These are phyloP conservation scores for Macquaria ambigua DNA, from an alignment of 2,113 vertebrate species.

Conservation along the genomic window DNA sequence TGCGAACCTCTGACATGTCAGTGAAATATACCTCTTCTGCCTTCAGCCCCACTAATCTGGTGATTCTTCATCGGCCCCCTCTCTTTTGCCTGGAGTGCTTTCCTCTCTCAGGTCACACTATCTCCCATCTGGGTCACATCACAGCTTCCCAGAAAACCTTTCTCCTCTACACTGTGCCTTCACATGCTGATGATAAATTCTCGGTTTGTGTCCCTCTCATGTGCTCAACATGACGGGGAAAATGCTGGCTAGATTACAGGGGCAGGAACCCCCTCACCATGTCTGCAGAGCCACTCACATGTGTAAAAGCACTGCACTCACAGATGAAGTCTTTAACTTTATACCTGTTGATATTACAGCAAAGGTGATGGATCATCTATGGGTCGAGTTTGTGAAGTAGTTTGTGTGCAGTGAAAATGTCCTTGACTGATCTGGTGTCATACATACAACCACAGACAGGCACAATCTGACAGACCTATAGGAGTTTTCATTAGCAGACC, in stretches of 20 bases:
- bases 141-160: slow-evolving; percentile 65
- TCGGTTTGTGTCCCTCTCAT: slow-evolving; percentile 17
- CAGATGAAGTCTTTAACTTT: not conserved
- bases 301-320: slow-evolving; percentile 5
- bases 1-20: slow-evolving; percentile 46
- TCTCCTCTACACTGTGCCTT: slow-evolving; percentile 35
- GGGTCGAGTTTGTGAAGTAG: not conserved
- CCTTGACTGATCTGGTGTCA: not conserved
- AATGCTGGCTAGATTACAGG: slow-evolving; percentile 16
- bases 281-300: not conserved
- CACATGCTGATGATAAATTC: slow-evolving; percentile 66
- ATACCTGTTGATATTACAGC: slow-evolving; percentile 6
- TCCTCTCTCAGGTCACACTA: slow-evolving; percentile 52
- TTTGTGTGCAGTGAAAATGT: not conserved
- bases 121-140: slow-evolving; percentile 79
- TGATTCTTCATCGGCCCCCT: slow-evolving; percentile 42
- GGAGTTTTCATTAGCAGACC: not conserved
- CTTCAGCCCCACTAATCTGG: slow-evolving; percentile 19
- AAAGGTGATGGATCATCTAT: not conserved
- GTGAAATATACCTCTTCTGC: slow-evolving; percentile 54
- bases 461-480: not conserved
- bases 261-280: not conserved
- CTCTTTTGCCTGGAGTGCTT: slow-evolving; percentile 51
- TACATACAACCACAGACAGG: not conserved
- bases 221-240: slow-evolving; percentile 3